Percentiles rank a stretch among this genome's conserved stretches.
These are phyloP conservation scores for Atrichornis clamosus DNA, from an alignment of 2,113 vertebrate species.

Conservation along the genomic window DNA sequence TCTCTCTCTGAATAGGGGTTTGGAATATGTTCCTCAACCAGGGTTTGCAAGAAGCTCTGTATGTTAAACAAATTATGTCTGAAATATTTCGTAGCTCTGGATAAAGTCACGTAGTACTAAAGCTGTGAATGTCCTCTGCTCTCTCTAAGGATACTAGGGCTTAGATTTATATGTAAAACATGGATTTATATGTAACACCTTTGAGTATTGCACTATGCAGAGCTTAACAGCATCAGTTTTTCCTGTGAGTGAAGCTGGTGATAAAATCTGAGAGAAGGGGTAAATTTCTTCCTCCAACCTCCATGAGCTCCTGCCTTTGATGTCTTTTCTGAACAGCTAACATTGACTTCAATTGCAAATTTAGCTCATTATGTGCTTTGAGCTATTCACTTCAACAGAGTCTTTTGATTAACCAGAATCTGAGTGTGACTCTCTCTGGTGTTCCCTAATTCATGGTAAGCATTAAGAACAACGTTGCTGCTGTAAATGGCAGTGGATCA, in stretches of 20 bases:
- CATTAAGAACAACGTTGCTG: neutral
- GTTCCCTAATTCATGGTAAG: neutral
- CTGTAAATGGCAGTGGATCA: neutral
- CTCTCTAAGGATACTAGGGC: neutral
- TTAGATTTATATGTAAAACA: no score
- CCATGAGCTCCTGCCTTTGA: neutral
- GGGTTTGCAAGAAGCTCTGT: accelerated
- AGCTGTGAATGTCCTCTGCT: neutral
- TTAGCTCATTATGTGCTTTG: neutral
- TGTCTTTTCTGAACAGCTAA: neutral
- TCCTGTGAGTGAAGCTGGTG: neutral
- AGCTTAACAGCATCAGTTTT: neutral
- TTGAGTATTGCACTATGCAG: neutral
- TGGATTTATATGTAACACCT: neutral
- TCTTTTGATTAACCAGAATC: neutral
- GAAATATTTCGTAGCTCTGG: neutral
- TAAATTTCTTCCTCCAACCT: neutral
- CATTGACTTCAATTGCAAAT: neutral
- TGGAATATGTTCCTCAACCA: neutral
- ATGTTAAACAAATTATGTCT: neutral
- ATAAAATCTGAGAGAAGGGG: neutral
- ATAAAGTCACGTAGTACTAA: neutral
- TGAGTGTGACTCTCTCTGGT: neutral
- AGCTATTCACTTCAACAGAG: neutral
- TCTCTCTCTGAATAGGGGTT: neutral